Evolutionary conservation across 2,113 vertebrate species (phyloP), one percentile per base, ranked within the genome.

Genomic region (Asarcornis scutulata): DNA sequence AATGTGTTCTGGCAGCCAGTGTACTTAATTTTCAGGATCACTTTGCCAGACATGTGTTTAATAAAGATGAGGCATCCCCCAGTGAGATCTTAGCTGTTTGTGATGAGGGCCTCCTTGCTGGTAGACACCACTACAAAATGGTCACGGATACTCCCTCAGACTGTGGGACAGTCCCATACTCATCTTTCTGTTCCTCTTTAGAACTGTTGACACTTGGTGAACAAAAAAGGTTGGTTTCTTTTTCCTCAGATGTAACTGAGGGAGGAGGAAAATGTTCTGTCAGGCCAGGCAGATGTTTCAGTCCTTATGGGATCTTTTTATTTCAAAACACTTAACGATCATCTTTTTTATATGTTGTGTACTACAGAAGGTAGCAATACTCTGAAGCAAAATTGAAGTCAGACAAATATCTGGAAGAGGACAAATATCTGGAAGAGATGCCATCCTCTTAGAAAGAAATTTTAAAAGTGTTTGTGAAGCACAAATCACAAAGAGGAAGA

Each of bases 21-120:
- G 74, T 17, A 44, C 38, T 87, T 84, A 83, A 91, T 93, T 93
- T 95, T 87, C 53, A 96, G 84, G 62, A 71, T 86, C 69, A 21
- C 68, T 75, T 63, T 85, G 94, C 81, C 96, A 96, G 94, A 85
- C 32, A 56, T 72, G 27, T 69, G 52, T 80, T 95, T 95, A 95
- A 94, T 83, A 88, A 92, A 50, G 29, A 36, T 42, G 62, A 96
- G 53, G 67, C 88, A 87, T 92, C 90, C 75, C 32, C 67, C 48
- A 62, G 44, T 50, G 88, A 96, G 75, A 67, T 75, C 53, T 87
- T 89, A 71, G 74, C 67, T 62, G 52, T 92, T 90, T 83, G 78
- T 68, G 55, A 93, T 83, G 73, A 81, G 68, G 67, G 81, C 63
- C 36, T 90, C 34, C 83, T 96, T 92, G 48, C 74, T 92, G 0